These are phyloP conservation scores for Trematomus loennbergii DNA, from an alignment of 2,113 vertebrate species.

Conservation along the genomic window DNA sequence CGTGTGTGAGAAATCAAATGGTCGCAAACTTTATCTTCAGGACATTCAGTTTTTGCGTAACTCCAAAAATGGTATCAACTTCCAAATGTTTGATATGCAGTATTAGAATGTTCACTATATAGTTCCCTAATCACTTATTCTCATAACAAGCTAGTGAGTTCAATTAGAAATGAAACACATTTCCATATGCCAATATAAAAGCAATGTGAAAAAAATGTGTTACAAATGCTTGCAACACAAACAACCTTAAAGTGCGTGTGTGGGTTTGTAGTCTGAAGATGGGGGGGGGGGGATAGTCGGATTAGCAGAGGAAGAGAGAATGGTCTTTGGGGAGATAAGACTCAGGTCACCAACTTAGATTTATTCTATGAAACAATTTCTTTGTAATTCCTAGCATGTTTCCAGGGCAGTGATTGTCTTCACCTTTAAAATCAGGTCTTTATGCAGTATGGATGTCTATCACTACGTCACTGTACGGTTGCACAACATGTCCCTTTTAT, in stretches of 20 bases:
- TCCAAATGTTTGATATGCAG: not conserved
- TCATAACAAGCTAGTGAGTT: too few species aligned
- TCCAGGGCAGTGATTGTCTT: constrained; percentile 11
- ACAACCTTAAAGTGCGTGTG: not conserved
- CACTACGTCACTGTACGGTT: not conserved
- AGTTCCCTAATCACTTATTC: not conserved
- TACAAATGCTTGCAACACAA: not conserved
- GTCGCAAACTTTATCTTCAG: not conserved
- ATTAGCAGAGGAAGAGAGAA: constrained; percentile 57
- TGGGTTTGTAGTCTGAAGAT: constrained; percentile 33
- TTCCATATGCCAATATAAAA: too few species aligned
- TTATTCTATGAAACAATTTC: constrained; percentile 60
- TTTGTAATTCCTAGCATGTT: constrained; percentile 53
- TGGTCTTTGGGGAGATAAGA: constrained; percentile 67
- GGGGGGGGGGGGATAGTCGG: constrained; percentile 16
- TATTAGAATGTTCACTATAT: not conserved
- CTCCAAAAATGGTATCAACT: not conserved
- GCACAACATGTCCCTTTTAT: not conserved
- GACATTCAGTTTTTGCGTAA: not conserved
- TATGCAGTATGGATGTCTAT: not conserved
- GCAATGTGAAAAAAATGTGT: too few species aligned
- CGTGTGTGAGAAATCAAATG: not conserved
- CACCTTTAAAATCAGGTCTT: constrained; percentile 12
- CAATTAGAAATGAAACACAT: too few species aligned
- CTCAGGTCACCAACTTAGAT: constrained; percentile 40